Conservation (phyloP, 1,140 invertebrate species). For the Drosophila lowei region DNA sequence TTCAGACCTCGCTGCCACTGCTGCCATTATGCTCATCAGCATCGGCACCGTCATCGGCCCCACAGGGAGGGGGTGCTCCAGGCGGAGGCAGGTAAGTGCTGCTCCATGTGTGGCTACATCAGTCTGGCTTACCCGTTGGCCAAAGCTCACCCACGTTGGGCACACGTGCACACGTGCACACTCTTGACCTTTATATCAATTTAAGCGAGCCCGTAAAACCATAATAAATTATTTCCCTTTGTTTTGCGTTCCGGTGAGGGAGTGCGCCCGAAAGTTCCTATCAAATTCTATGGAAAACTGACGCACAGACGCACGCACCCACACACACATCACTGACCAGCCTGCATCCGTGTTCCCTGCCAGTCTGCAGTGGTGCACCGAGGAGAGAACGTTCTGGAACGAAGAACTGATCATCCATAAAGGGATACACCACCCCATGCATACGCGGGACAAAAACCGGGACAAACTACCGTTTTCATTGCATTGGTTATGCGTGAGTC, state of each 20-base stretch:
- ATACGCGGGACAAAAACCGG: no score
- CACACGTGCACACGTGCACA: conserved; percentile 51
- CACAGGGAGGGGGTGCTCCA: no score
- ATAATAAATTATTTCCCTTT: conserved; percentile 65
- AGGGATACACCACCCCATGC: no score
- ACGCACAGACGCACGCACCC: not conserved
- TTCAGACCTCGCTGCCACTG: conserved; percentile 23
- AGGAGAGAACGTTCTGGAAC: no score
- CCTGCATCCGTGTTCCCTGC: no score
- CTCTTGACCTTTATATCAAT: conserved; percentile 77
- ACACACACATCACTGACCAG: no score
- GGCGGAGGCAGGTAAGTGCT: not conserved
- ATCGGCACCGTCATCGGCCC: not conserved
- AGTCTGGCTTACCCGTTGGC: conserved; percentile 3
- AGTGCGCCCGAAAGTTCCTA: not conserved
- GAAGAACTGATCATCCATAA: no score
- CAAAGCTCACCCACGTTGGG: conserved; percentile 5
- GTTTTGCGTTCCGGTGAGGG: conserved; percentile 12
- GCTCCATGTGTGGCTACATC: not conserved
- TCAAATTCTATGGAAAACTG: not conserved
- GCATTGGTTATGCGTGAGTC: no score
- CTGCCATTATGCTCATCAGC: conserved; percentile 39
- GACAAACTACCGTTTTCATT: no score
- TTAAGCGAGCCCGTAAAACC: conserved; percentile 60
- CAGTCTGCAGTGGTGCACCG: no score